A percentile compares a stretch with the other conserved stretches of the same genome.
Evolutionary conservation across 2,797 vertebrate genomes (phyloP).

Genomic region (Acrossocheilus fasciatus): DNA sequence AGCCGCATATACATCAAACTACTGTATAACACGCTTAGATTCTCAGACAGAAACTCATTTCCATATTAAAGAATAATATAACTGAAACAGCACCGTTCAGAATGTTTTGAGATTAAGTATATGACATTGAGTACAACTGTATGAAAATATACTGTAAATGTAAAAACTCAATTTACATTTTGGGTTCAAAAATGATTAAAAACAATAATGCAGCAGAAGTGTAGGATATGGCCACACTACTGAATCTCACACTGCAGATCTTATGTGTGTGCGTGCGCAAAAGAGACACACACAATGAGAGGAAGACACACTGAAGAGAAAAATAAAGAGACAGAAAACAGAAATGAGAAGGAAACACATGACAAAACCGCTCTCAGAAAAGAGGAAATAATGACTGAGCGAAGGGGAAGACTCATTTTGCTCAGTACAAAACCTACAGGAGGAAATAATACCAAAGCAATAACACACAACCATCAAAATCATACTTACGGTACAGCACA

Average conservation of each 20-base stretch:
- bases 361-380: background rate
- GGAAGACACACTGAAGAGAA: conserved; percentile 24
- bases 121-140: background rate
- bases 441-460: conserved; percentile 4
- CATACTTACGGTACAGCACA: conserved; percentile 64
- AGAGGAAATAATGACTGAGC: conserved; percentile 12
- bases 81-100: too few relatives aligned
- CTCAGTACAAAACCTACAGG: conserved; percentile 11
- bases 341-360: conserved; percentile 11
- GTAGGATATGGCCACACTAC: background rate
- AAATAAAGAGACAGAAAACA: background rate
- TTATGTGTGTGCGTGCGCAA: background rate
- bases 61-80: background rate
- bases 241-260: background rate
- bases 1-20: background rate
- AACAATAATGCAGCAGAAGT: background rate
- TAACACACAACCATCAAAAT: background rate
- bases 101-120: background rate
- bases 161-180: background rate
- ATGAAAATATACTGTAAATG: background rate
- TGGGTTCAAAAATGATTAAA: background rate
- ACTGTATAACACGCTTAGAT: background rate
- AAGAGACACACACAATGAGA: conserved; percentile 3
- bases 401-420: background rate
- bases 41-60: background rate